Base-by-base conservation (phyloP, 2,888 invertebrate genomes). In the Arge pagana region DNA sequence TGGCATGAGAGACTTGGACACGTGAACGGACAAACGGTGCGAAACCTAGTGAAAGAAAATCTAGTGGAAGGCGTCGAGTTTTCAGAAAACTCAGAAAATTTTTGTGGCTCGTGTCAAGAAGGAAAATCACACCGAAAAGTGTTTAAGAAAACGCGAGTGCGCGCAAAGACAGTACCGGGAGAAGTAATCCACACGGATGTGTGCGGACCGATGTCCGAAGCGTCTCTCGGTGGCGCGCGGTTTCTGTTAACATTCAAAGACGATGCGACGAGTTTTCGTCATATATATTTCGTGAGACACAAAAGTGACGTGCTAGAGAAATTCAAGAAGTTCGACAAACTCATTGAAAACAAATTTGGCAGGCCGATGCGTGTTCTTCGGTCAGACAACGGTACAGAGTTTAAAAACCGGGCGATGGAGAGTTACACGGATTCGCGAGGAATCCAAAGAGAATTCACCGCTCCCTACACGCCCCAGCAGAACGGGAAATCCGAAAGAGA, bases 401-500 rank as follows among this genome's bases (percentile, higher is more conserved):
- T 56, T 26, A 1, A 18, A 8, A 60, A 57, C 33, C 21, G 42
- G 4, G 36, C 45, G 1, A 53, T 67, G 33, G 39, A 59, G 2
- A 30, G 21, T 0, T 66, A 56, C 54, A 5, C 10, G 11, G 21
- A 55, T 7, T 16, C 30, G 1, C 15, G 13, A 37, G 63, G 62
- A 1, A 65, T 65, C 13, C 21, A 54, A n/a, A 48, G 58, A 35
- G 52, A 62, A 35, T 57, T 50, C 26, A 61, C 64, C 16, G 50
- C 62, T 3, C 53, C 61, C 4, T 58, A 62, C 26, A 61, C 56
- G 45, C 65, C 66, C 4, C 54, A 67, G 48, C 61, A 63, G 28
- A 64, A 64, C 43, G 66, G 65, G 3, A 59, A 58, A 37, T 49
- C 64, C 1, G 64, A 70, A 50, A 49, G 67, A 19, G 54, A 61